These are phyloP conservation scores for Drosophila guanche DNA, from an alignment of 1,140 invertebrate species.

Conservation along the genomic window DNA sequence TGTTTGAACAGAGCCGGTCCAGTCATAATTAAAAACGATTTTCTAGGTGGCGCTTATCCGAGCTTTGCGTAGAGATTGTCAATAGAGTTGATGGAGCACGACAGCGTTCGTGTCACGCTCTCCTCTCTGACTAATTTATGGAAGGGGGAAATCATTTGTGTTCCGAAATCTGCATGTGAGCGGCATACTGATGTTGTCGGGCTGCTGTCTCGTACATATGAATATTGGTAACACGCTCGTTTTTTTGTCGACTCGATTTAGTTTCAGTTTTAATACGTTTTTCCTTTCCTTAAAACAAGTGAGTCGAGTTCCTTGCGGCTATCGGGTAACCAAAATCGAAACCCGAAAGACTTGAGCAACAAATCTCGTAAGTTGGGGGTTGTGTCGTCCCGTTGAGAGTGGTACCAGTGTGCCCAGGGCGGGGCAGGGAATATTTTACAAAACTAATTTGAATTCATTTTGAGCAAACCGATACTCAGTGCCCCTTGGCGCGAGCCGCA, in stretches of 20 bases:
- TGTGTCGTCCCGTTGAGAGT: slow-evolving; percentile 35
- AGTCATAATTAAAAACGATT: slow-evolving; percentile 55
- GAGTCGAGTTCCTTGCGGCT: slow-evolving; percentile 34
- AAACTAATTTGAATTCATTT: slow-evolving; percentile 46
- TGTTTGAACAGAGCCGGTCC: slow-evolving; percentile 5
- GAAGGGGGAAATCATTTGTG: slow-evolving; percentile 11
- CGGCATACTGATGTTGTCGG: slow-evolving; percentile 41
- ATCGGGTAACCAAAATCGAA: slow-evolving; percentile 47
- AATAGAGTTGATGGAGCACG: slow-evolving; percentile 9
- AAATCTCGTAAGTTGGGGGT: slow-evolving; percentile 63
- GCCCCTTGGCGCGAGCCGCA: slow-evolving; percentile 35
- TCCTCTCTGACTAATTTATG: slow-evolving; percentile 6
- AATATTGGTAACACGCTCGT: slow-evolving; percentile 59
- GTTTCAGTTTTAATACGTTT: slow-evolving; percentile 50
- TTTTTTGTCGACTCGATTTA: slow-evolving; percentile 72
- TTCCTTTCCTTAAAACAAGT: slow-evolving; percentile 5
- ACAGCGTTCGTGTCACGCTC: slow-evolving; percentile 32
- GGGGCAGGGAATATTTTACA: slow-evolving; percentile 29
- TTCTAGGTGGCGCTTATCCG: slow-evolving; percentile 9
- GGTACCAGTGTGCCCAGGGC: slow-evolving; percentile 23
- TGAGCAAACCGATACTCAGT: slow-evolving; percentile 15
- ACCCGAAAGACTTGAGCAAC: slow-evolving; percentile 71
- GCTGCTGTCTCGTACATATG: slow-evolving; percentile 20
- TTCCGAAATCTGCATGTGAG: slow-evolving; percentile 46
- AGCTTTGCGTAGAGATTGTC: slow-evolving; percentile 36